phyloP scores from a whole-genome alignment of 2,797 vertebrate genomes.

The Otolemur crassicaudatus region DNA sequence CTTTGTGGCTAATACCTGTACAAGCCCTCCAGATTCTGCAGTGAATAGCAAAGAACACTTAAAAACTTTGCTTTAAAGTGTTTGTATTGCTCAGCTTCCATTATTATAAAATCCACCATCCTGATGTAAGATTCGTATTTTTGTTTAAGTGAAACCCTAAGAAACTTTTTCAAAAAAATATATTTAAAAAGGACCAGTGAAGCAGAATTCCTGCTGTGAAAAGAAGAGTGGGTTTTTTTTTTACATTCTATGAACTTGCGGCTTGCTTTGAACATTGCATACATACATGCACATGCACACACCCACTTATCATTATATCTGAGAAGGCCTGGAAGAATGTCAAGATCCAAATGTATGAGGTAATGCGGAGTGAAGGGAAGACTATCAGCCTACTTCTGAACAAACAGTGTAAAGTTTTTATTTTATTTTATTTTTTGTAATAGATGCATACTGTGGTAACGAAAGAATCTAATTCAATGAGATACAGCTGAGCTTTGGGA shows the following conservation, averaged over 20 bases:
- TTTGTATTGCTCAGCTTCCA: neutral
- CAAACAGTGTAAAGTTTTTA: neutral
- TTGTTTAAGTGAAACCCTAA: conserved; percentile 55
- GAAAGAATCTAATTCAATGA: conserved; percentile 61
- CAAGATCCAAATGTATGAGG: conserved; percentile 7
- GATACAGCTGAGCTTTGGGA: conserved; percentile 54
- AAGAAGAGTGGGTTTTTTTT: neutral
- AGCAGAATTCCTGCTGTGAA: neutral
- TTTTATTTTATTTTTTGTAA: neutral
- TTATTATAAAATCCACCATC: neutral
- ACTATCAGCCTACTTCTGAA: conserved; percentile 36
- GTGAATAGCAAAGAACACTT: neutral
- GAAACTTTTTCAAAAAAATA: conserved; percentile 12
- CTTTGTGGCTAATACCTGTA: neutral
- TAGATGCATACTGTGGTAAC: conserved; percentile 25
- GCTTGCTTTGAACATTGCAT: neutral
- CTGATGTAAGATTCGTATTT: conserved; percentile 8
- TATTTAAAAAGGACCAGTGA: neutral
- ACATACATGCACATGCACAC: neutral
- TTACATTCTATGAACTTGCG: neutral
- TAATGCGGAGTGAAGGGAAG: conserved; percentile 11
- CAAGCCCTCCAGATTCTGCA: neutral
- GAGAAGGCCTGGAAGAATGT: conserved; percentile 38
- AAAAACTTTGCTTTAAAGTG: conserved; percentile 5
- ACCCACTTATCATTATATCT: neutral